Base-by-base conservation (phyloP, 2,113 vertebrate genomes). In the Hiodon alosoides region DNA sequence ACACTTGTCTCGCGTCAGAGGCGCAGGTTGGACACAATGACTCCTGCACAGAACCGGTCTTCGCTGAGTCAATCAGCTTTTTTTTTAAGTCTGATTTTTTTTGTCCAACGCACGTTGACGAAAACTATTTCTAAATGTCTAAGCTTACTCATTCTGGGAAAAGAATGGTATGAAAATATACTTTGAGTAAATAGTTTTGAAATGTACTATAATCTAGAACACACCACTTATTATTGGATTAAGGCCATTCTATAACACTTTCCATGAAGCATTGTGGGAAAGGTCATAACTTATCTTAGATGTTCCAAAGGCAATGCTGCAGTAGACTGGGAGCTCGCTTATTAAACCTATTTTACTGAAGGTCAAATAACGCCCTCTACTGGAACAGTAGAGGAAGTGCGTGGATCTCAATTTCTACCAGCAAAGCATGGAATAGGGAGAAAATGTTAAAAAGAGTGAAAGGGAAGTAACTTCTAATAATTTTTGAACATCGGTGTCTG, bases 121-220 rank as follows among this genome's bases (percentile, higher is more conserved):
- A 64, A 17, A 66, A 48, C 3, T 66, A 10, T 66, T 47, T 66
- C 16, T 47, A 10, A 66, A 16, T 64, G 5, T 10, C 54, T 7
- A 57, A 7, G 64, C 64, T 66, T 65, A 8, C 16, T 65, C 31
- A 31, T 31, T 66, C 31, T 66, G 7, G 6, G 48, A 66, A 66
- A 66, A 47, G 31, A 31, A 47, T 66, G 69, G 53, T 70, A 70
- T 70, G 57, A 70, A 70, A 70, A 70, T 70, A 70, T 53, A 70
- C 57, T 70, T 70, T 70, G 57, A 70, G 57, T 70, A 70, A 70
- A 70, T 70, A 70, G 69, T 70, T 14, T 70, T 51, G 14, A 70
- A 54, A 70, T 70, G 16, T 57, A 52, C 51, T 55, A 55, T 57
- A 55, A 16, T 11, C 69, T 70, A 70, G 69, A 70, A 46, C 53